Evolutionary conservation across 2,113 vertebrate species (phyloP).

Genomic region (Cryptomyrus ogoouensis): DNA sequence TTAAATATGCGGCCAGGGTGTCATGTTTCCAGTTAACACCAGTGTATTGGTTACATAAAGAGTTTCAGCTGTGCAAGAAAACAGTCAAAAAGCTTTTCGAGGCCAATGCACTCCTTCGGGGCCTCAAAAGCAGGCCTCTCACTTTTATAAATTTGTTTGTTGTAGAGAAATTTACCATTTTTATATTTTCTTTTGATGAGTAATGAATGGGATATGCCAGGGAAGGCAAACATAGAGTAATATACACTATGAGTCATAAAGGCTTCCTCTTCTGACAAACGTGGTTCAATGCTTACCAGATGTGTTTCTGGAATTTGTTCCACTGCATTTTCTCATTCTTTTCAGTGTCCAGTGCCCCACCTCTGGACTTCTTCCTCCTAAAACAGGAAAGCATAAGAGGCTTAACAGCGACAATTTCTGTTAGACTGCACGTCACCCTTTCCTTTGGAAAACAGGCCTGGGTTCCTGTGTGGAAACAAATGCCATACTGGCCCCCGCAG

Average conservation of each 20-base stretch:
- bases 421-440: constrained; percentile 52
- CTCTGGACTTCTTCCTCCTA: constrained; percentile 11
- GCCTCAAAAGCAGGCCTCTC: background rate
- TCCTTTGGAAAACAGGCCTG: constrained; percentile 45
- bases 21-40: constrained; percentile 51
- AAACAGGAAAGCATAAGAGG: constrained; percentile 24
- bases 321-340: constrained; percentile 3
- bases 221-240: background rate
- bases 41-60: constrained; percentile 37
- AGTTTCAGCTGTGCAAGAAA: constrained; percentile 14
- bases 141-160: background rate
- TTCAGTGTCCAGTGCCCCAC: background rate
- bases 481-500: constrained; percentile 1
- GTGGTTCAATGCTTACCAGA: constrained; percentile 22
- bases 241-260: constrained; percentile 9
- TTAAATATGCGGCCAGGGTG: constrained; percentile 54
- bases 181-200: background rate
- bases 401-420: constrained; percentile 21
- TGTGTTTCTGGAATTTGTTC: background rate
- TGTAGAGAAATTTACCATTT: background rate
- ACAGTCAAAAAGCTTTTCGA: constrained; percentile 16
- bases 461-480: background rate
- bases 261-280: background rate
- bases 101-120: background rate
- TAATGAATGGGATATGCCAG: background rate